Evolutionary conservation across 2,888 invertebrate species (phyloP).

Genomic region (Ornithoptera alexandrae): DNA sequence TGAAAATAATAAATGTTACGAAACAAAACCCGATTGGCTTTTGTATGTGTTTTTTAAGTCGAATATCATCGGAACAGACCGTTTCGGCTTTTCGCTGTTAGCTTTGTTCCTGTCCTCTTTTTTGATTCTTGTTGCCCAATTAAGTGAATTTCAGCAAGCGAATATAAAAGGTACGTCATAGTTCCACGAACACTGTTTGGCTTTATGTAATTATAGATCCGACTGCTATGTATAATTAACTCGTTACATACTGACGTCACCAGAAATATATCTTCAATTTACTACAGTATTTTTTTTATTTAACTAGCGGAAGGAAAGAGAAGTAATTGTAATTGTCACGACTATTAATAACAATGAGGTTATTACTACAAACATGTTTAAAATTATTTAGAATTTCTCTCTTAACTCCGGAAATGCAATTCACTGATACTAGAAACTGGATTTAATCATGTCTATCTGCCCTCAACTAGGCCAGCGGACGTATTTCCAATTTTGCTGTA

Average conservation of each 20-base stretch:
- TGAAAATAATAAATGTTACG: constrained; percentile 16
- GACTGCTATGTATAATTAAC: constrained; percentile 11
- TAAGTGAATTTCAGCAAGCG: constrained; percentile 25
- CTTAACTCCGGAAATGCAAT: neutral
- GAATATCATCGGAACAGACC: constrained; percentile 19
- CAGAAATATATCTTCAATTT: too few relatives aligned
- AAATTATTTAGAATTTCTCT: neutral
- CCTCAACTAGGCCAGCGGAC: constrained; percentile 18
- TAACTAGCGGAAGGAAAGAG: too few relatives aligned
- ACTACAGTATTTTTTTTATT: too few relatives aligned
- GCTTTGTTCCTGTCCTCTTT: constrained; percentile 16
- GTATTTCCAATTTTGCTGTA: constrained; percentile 20
- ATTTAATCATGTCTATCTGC: constrained; percentile 13
- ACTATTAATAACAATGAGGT: too few relatives aligned
- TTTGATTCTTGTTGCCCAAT: constrained; percentile 28
- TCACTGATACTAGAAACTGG: neutral
- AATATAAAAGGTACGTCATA: constrained; percentile 13
- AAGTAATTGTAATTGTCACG: too few relatives aligned
- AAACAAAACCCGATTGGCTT: constrained; percentile 22
- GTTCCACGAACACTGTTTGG: constrained; percentile 1
- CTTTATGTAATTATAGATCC: constrained; percentile 12
- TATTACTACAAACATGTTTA: too few relatives aligned
- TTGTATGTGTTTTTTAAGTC: constrained; percentile 14
- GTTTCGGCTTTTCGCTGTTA: constrained; percentile 12
- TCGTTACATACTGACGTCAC: neutral